Base-by-base conservation (phyloP, 1,140 invertebrate species). In the Ceratosolen solmsi region DNA sequence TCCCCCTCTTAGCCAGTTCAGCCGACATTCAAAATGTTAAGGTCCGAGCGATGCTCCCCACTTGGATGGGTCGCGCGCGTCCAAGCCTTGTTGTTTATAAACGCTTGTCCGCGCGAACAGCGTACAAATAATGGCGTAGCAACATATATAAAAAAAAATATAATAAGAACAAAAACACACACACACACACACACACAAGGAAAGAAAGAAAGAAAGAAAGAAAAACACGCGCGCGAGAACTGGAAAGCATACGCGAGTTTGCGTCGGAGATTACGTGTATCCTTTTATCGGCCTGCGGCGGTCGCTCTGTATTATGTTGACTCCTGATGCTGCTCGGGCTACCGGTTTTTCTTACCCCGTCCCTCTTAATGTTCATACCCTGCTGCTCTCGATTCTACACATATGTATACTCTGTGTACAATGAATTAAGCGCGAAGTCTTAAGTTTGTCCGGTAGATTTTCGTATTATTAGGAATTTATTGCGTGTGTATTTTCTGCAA, bases 71-170 rank as follows among this genome's bases (percentile, higher is more conserved):
- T 30, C n/a, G 17, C 11, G 65, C 2, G n/a, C 65, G 7, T 38
- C 20, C 38, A 38, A 2, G 22, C 30, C n/a, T n/a, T n/a, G n/a
- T 68, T 68, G 63, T 68, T 68, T 68, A 68, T 68, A 68, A 36
- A 38, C 33, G 63, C 17, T 33, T 38, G 33, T 11, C n/a, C 17
- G n/a, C n/a, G n/a, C 27, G 33, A 38, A 33, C 63, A 38, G 5
- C 63, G 63, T 36, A 8, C 63, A 68, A 68, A 68, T 68, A 68
- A 20, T n/a, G n/a, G n/a, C n/a, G n/a, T n/a, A n/a, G n/a, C n/a
- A n/a, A n/a, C n/a, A n/a, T n/a, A n/a, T n/a, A n/a, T n/a, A n/a
- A 20, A 46, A 46, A 46, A 46, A 46, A 46, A 46, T 46, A 46
- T 7, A 46, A 46, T 7, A 46, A 25, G 20, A 25, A 58, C 17